These are phyloP conservation scores for Pseudochirops corinnae DNA, from an alignment of 2,797 vertebrate genomes.

Conservation along the genomic window DNA sequence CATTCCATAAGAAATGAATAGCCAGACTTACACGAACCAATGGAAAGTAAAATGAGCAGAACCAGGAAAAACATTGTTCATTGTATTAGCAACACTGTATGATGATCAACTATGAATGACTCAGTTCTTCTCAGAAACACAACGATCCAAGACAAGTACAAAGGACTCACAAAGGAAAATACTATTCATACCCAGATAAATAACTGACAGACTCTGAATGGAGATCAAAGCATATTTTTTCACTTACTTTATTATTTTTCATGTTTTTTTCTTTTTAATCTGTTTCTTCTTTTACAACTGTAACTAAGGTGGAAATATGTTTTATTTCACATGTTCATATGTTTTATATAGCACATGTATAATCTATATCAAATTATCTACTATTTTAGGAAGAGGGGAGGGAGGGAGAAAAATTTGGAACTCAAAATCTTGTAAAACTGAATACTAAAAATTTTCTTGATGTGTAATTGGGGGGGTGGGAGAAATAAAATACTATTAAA, in stretches of 20 bases:
- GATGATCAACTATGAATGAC: no score
- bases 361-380: not conserved
- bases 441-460: not conserved
- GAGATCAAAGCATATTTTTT: not conserved
- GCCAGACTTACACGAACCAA: no score
- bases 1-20: no score
- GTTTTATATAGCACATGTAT: not conserved
- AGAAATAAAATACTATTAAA: constrained; percentile 9
- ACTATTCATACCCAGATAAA: not conserved
- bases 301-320: not conserved
- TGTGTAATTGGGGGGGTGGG: not conserved
- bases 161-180: not conserved
- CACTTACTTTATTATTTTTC: not conserved
- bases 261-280: not conserved
- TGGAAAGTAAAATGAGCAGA: no score
- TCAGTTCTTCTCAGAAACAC: not conserved
- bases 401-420: not conserved
- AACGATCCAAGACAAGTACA: not conserved
- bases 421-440: not conserved
- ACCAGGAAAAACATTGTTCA: no score
- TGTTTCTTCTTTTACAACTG: not conserved
- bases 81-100: no score
- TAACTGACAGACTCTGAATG: not conserved
- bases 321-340: no score
- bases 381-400: not conserved